A percentile compares a stretch with the other conserved stretches of the same genome.
Evolutionary conservation across 2,888 invertebrate genomes (phyloP).

Genomic region (Lasius fuliginosus): DNA sequence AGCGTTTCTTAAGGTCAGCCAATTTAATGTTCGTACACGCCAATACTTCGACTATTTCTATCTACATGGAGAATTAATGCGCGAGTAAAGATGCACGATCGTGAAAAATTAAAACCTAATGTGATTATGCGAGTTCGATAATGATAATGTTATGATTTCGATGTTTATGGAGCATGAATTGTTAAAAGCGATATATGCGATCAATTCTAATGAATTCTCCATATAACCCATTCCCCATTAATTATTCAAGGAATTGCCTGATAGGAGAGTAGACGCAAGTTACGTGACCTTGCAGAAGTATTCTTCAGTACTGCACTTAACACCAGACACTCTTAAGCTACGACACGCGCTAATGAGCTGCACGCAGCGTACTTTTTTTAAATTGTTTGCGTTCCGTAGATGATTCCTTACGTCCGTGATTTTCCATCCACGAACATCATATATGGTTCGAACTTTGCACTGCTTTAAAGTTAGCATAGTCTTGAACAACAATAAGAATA

Average conservation of each 20-base stretch:
- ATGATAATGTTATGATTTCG: neutral
- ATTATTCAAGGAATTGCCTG: constrained; percentile 8
- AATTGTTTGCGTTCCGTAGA: neutral
- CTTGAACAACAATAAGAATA: constrained; percentile 10
- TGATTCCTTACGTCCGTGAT: neutral
- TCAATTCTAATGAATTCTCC: neutral
- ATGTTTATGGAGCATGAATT: too few species aligned
- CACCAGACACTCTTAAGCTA: neutral
- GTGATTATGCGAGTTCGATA: neutral
- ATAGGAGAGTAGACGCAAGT: neutral
- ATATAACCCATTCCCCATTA: neutral
- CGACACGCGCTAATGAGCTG: constrained; percentile 24
- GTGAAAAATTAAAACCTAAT: neutral
- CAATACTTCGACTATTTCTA: neutral
- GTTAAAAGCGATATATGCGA: neutral
- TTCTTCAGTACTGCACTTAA: constrained; percentile 22
- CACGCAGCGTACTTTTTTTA: neutral
- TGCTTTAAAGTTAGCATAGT: neutral
- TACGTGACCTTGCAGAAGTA: constrained; percentile 3
- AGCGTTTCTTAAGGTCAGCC: constrained; percentile 53
- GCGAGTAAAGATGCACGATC: neutral
- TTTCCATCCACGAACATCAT: constrained; percentile 3
- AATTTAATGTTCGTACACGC: constrained; percentile 10
- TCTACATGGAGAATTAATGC: neutral
- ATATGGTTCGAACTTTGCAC: neutral